These are phyloP conservation scores for Chirona hameri DNA, from an alignment of 2,888 invertebrate species.

Conservation along the genomic window DNA sequence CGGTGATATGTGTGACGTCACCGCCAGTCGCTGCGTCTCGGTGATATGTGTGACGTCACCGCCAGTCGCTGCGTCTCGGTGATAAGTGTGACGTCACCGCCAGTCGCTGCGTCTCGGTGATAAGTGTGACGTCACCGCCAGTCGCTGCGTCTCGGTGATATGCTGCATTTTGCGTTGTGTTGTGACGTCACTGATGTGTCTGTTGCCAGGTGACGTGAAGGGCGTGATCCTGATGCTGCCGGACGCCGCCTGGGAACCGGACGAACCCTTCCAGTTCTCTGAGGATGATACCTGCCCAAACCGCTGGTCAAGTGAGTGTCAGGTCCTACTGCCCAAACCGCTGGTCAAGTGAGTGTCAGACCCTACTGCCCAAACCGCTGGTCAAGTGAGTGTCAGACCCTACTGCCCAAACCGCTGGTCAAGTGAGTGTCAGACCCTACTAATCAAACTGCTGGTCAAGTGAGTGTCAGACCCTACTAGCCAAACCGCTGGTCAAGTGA, in stretches of 20 bases:
- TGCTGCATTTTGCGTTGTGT: too few relatives aligned
- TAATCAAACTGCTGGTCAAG: too few relatives aligned
- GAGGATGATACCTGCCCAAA: background rate
- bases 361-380: background rate
- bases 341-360: background rate
- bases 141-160: too few relatives aligned
- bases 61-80: too few relatives aligned
- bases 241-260: background rate
- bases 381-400: background rate
- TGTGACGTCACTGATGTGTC: background rate
- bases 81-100: too few relatives aligned
- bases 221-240: slow-evolving; percentile 12
- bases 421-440: too few relatives aligned
- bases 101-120: too few relatives aligned
- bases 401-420: background rate
- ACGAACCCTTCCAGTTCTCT: background rate
- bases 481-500: too few relatives aligned
- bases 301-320: background rate
- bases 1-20: background rate
- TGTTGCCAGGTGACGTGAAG: slow-evolving; percentile 1
- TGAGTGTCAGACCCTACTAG: too few relatives aligned
- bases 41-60: too few relatives aligned
- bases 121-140: too few relatives aligned
- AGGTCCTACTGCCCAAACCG: background rate
- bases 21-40: background rate